Conservation (phyloP, 1,140 invertebrate species). For the Meloidogyne floridensis region DNA sequence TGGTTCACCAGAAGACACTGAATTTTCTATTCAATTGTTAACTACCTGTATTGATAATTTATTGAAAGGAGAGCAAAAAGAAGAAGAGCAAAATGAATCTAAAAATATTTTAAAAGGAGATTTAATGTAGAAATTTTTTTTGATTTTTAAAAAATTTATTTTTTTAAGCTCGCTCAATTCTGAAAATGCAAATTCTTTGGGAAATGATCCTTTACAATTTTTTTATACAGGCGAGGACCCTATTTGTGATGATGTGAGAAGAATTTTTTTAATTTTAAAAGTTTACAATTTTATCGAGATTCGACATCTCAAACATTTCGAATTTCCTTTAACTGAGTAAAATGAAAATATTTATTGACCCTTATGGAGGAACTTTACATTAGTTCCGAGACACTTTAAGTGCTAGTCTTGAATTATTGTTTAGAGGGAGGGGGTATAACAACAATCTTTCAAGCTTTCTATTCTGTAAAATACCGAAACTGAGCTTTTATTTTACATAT, state of each 20-base stretch:
- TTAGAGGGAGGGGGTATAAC: too few relatives aligned
- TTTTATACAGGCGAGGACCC: constrained; percentile 47
- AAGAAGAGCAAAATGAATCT: not conserved
- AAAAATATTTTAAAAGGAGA: constrained; percentile 4
- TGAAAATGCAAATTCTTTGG: not conserved
- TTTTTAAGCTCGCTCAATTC: constrained; percentile 19
- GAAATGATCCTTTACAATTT: constrained; percentile 38
- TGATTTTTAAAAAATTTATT: not conserved
- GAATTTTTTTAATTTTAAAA: too few relatives aligned
- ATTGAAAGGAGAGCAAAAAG: constrained; percentile 13
- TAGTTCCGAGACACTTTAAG: too few relatives aligned
- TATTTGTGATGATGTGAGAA: constrained; percentile 41
- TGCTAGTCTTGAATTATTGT: too few relatives aligned
- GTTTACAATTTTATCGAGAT: too few relatives aligned
- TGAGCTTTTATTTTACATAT: too few relatives aligned
- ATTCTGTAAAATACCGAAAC: too few relatives aligned
- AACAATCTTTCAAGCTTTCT: too few relatives aligned
- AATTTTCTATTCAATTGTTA: constrained; percentile 41
- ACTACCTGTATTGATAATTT: constrained; percentile 29
- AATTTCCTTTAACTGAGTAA: too few relatives aligned
- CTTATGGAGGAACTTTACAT: too few relatives aligned
- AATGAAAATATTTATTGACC: too few relatives aligned
- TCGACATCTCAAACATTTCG: too few relatives aligned
- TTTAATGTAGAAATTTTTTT: constrained; percentile 3
- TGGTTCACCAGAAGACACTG: constrained; percentile 42